Conservation (phyloP, 2,888 invertebrate species). For the Trachelus troglodyta region DNA sequence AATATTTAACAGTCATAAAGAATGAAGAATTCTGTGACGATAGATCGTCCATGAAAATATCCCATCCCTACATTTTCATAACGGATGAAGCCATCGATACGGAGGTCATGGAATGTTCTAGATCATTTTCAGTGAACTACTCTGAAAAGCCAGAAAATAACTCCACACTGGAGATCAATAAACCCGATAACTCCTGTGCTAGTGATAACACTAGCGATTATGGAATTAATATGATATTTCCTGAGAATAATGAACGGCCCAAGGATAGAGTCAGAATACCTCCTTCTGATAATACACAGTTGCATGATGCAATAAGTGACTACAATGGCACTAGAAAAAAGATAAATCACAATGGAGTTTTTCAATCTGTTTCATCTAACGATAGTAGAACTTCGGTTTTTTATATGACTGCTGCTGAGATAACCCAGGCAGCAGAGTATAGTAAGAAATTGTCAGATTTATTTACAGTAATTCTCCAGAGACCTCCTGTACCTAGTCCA, state of each 20-base stretch:
- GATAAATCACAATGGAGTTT: not conserved
- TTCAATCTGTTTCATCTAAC: not conserved
- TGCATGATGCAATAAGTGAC: not conserved
- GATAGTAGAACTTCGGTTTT: not conserved
- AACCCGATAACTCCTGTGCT: not conserved
- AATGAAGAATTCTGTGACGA: slow-evolving; percentile 4
- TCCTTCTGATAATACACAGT: not conserved
- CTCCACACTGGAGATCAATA: not conserved
- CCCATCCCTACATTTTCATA: slow-evolving; percentile 10
- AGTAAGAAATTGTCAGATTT: slow-evolving; percentile 18
- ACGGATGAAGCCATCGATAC: slow-evolving; percentile 12
- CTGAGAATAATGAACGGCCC: not conserved
- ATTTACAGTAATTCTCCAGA: slow-evolving; percentile 10
- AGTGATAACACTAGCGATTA: not conserved
- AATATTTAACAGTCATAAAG: slow-evolving; percentile 18
- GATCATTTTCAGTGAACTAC: not conserved
- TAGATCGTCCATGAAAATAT: not conserved
- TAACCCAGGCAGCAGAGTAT: slow-evolving; percentile 15
- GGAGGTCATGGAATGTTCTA: not conserved
- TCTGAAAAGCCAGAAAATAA: not conserved
- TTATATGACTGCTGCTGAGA: slow-evolving; percentile 16
- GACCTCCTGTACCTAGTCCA: not conserved
- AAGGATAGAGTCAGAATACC: not conserved
- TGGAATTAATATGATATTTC: not conserved
- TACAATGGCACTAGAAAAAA: not conserved